phyloP scores from a whole-genome alignment of 2,797 vertebrate genomes.

The Esox masquinongy region DNA sequence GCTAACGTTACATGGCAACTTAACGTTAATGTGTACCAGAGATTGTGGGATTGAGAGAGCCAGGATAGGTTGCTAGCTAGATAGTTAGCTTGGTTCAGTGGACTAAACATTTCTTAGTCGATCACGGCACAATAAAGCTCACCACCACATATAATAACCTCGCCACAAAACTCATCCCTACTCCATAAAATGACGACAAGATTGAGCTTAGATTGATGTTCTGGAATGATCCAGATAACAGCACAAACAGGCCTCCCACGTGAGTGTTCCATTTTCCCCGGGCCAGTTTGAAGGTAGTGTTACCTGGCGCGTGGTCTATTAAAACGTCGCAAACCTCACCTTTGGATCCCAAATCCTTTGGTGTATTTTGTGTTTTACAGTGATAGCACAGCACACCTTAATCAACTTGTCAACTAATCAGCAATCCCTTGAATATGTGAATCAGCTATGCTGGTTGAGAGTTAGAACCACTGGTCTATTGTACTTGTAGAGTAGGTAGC shows the following conservation, averaged over 20 bases:
- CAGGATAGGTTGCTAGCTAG: slow-evolving; percentile 2
- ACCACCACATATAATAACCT: background rate
- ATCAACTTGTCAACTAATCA: too few species aligned
- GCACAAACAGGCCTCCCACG: slow-evolving; percentile 3
- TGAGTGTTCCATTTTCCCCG: background rate
- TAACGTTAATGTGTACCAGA: background rate
- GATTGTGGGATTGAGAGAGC: background rate
- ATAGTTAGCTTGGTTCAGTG: slow-evolving; percentile 17
- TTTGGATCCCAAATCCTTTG: too few species aligned
- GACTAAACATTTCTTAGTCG: background rate
- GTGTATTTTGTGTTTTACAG: too few species aligned
- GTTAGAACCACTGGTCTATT: too few species aligned
- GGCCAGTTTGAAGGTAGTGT: slow-evolving; percentile 1
- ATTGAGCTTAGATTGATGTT: background rate
- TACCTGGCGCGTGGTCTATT: background rate
- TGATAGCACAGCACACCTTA: too few species aligned
- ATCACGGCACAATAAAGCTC: background rate
- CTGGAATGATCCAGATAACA: slow-evolving; percentile 10
- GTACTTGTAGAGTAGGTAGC: too few species aligned
- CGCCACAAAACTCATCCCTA: background rate
- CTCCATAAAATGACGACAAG: background rate
- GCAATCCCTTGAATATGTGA: too few species aligned
- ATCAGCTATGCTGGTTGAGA: too few species aligned
- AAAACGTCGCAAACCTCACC: background rate
- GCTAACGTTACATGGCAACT: background rate